These are phyloP conservation scores for Anas bahamensis DNA, from an alignment of 2,797 vertebrate species.

Conservation along the genomic window DNA sequence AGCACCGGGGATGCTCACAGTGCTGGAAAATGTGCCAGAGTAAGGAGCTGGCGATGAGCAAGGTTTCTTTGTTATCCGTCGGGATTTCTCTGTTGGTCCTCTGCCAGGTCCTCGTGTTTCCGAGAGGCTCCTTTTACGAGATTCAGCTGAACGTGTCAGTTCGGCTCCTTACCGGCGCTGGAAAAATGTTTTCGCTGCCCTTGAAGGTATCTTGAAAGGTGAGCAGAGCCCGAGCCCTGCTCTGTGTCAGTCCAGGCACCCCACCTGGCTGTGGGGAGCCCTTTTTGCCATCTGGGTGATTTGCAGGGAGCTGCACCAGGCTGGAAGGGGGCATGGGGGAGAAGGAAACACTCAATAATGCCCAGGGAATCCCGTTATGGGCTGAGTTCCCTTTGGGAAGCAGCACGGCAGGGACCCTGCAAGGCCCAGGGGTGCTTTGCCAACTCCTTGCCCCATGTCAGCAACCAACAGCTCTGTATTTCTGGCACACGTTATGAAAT, in stretches of 20 bases:
- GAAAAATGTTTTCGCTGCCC: neutral
- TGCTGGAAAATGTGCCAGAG: accelerated
- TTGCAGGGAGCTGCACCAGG: neutral
- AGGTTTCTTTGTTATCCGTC: neutral
- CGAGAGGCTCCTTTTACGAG: slow-evolving; percentile 31
- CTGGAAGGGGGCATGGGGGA: neutral
- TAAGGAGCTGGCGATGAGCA: neutral
- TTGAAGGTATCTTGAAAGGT: slow-evolving; percentile 23
- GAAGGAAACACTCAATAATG: neutral
- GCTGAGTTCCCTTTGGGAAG: neutral
- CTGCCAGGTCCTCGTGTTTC: slow-evolving; percentile 15
- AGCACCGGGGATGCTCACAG: neutral
- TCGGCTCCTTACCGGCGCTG: neutral
- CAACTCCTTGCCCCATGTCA: neutral
- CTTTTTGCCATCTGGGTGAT: neutral
- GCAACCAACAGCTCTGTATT: neutral
- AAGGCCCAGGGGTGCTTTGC: neutral
- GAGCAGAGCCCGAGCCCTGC: neutral
- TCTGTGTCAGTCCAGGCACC: neutral
- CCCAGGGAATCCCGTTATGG: neutral
- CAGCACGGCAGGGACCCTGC: neutral
- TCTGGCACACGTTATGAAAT: neutral
- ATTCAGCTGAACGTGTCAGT: slow-evolving; percentile 7
- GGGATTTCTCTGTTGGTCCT: neutral
- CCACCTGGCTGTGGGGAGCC: neutral